Base-by-base conservation (phyloP, 2,888 invertebrate genomes). In the Tiphia femorata region DNA sequence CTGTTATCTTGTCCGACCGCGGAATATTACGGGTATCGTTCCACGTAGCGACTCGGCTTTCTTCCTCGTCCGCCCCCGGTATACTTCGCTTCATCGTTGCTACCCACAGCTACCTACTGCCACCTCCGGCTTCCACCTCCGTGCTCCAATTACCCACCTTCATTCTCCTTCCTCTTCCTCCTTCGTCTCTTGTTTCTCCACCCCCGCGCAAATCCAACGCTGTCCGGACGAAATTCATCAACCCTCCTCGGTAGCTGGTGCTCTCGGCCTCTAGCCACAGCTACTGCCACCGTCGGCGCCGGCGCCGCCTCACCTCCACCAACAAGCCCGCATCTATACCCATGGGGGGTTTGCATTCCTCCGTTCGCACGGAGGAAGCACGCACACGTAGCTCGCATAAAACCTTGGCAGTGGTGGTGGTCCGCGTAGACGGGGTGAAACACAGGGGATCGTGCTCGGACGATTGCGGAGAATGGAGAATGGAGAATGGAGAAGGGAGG, bases 181-280 rank as follows among this genome's bases (percentile, higher is more conserved):
- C 35, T 27, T 17, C 37, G 27, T 25, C 7, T 23, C 41, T 27
- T 43, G 27, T 43, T 23, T 27, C 20, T 38, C 10, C 17, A n/a
- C 42, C 25, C 20, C 49, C 48, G 49, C 47, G 59, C 54, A 62
- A 66, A 67, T 59, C 52, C 66, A 48, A 56, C 55, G 62, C 52
- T 63, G 63, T 58, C 66, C 66, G 67, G 59, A 63, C 52, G 57
- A 67, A 67, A 66, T 67, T 66, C 66, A 67, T 66, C 66, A 66
- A 60, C 54, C 54, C 61, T 49, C 49, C 51, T 54, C 53, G 46
- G 47, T 49, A 21, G 40, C 50, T 33, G 43, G 44, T 25, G 33
- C 12, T 48, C 49, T 25, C 30, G 17, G 44, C 19, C 37, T 37
- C 8, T 2, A n/a, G 12, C 35, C 35, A 37, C 37, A n/a, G 7